phyloP scores from a whole-genome alignment of 2,113 vertebrate species.

The Datnioides undecimradiatus region DNA sequence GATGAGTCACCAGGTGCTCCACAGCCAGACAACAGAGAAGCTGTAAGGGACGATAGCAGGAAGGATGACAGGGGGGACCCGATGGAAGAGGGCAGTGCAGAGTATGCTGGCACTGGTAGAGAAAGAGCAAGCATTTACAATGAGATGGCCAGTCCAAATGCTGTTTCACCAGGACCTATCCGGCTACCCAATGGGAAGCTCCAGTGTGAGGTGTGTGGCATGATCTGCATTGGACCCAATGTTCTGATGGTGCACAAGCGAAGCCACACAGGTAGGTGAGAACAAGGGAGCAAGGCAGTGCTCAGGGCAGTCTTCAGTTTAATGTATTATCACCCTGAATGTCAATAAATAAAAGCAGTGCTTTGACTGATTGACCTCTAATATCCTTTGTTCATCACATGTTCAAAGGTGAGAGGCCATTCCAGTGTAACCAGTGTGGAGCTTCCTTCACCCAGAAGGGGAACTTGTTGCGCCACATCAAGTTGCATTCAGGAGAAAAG shows the following conservation, averaged over 20 bases:
- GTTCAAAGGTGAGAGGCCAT: constrained; percentile 91
- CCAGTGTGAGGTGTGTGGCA: constrained; percentile 95
- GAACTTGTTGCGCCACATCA: constrained; percentile 97
- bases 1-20: constrained; percentile 89
- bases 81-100: constrained; percentile 81
- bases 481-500: constrained; percentile 97
- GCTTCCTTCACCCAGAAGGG: constrained; percentile 99
- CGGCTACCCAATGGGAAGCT: constrained; percentile 95
- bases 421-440: constrained; percentile 97
- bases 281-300: background rate
- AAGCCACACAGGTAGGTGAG: constrained; percentile 97
- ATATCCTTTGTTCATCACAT: constrained; percentile 11
- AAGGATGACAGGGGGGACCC: constrained; percentile 83
- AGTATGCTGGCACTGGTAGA: constrained; percentile 76
- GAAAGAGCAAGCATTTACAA: constrained; percentile 86
- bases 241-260: constrained; percentile 99
- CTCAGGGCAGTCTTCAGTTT: background rate
- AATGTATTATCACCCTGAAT: background rate
- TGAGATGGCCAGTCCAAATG: constrained; percentile 87
- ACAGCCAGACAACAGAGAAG: constrained; percentile 84
- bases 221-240: constrained; percentile 97
- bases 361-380: background rate
- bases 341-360: background rate
- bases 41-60: constrained; percentile 74
- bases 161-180: constrained; percentile 91